phyloP scores from a whole-genome alignment of 2,888 invertebrate species.

The Hirtodrosophila alboralis region DNA sequence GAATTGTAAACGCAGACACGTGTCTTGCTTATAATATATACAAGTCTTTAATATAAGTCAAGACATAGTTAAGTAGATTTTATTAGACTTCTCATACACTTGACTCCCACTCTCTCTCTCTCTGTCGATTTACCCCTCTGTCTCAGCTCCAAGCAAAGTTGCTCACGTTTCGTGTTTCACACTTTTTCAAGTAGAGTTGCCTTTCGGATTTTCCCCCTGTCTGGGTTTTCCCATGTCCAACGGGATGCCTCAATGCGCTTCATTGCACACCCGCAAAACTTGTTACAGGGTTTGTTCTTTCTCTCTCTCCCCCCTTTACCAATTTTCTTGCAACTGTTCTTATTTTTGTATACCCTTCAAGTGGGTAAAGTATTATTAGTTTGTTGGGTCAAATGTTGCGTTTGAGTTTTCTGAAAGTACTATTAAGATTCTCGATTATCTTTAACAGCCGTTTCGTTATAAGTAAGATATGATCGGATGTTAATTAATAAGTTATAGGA shows the following conservation, averaged over 20 bases:
- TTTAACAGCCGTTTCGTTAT: no score
- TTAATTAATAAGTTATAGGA: no score
- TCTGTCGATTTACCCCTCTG: no score
- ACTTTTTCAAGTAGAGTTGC: slow-evolving; percentile 9
- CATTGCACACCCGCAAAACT: slow-evolving; percentile 48
- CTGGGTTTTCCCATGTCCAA: slow-evolving; percentile 19
- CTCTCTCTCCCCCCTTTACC: no score
- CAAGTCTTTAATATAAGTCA: slow-evolving; percentile 17
- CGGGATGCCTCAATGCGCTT: slow-evolving; percentile 50
- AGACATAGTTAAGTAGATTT: slow-evolving; percentile 33
- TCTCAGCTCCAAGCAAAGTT: slow-evolving; percentile 7
- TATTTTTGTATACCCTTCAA: slow-evolving; percentile 5
- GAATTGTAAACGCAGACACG: slow-evolving; percentile 77
- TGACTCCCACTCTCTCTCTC: neutral
- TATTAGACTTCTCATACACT: neutral
- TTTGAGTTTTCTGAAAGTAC: no score
- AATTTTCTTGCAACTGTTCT: slow-evolving; percentile 40
- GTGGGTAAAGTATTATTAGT: neutral
- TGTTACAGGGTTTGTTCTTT: slow-evolving; percentile 29
- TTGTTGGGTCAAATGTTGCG: no score
- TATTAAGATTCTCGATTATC: no score
- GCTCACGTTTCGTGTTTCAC: slow-evolving; percentile 32
- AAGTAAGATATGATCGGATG: no score
- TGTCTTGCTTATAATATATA: slow-evolving; percentile 44
- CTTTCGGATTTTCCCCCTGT: neutral